A percentile compares a stretch with the other conserved stretches of the same genome.
Evolutionary conservation across 2,113 vertebrate genomes (phyloP).

Genomic region (Sprattus sprattus): DNA sequence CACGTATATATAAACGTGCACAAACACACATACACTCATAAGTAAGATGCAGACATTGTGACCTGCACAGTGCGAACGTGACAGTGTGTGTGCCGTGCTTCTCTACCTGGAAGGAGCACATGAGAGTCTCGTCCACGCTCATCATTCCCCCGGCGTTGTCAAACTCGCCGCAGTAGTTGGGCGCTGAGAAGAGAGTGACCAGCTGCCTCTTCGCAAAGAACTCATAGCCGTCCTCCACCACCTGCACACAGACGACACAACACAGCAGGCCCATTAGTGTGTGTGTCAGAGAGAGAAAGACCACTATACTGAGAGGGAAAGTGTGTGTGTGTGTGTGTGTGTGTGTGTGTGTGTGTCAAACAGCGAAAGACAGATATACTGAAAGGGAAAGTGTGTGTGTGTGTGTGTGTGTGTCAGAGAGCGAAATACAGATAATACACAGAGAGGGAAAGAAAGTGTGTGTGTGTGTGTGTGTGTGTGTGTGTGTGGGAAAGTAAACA

Average conservation of each 20-base stretch:
- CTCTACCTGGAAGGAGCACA: constrained; percentile 80
- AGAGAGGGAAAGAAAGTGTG: neutral
- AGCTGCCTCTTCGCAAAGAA: constrained; percentile 83
- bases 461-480: neutral
- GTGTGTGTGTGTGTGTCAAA: neutral
- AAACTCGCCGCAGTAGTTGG: constrained; percentile 82
- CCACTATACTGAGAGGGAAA: too few relatives aligned
- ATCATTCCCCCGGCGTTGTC: constrained; percentile 82
- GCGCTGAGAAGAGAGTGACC: constrained; percentile 80
- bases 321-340: neutral
- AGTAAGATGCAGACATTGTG: too few relatives aligned
- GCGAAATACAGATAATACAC: neutral
- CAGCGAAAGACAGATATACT: neutral
- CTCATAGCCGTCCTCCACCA: constrained; percentile 80
- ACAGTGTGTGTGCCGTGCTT: neutral
- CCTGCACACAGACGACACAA: constrained; percentile 50
- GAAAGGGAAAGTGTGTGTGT: neutral
- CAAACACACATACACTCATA: too few relatives aligned
- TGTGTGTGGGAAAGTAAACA: neutral
- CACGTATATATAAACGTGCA: too few relatives aligned
- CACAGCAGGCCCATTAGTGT: neutral
- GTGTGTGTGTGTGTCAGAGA: neutral
- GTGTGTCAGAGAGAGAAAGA: neutral
- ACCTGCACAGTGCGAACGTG: too few relatives aligned
- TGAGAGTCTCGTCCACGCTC: constrained; percentile 79